A percentile compares a stretch with the other conserved stretches of the same genome.
Conservation (phyloP, 2,113 vertebrate species). For the Cyphomyrus discorhynchus region DNA sequence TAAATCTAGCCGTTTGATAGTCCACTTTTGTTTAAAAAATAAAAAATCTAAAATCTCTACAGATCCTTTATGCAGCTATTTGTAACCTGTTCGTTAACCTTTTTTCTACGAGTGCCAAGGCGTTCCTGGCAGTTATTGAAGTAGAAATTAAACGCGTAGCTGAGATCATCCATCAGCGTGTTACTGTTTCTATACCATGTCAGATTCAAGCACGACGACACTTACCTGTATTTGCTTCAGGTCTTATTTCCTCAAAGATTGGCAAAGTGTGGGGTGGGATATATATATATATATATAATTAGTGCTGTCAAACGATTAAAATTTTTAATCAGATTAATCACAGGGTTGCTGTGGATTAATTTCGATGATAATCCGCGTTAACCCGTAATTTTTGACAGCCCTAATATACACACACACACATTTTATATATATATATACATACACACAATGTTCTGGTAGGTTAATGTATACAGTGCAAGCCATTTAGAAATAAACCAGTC, state of each 20-base stretch:
- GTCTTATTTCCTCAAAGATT: not conserved
- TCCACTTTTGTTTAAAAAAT: slow-evolving; percentile 70
- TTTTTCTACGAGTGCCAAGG: slow-evolving; percentile 98
- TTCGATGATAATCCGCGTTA: too few species aligned
- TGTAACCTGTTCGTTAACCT: slow-evolving; percentile 99
- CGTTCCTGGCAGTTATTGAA: slow-evolving; percentile 74
- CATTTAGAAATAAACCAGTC: not conserved
- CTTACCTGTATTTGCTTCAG: not conserved
- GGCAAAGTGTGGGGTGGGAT: not conserved
- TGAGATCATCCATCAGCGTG: slow-evolving; percentile 39
- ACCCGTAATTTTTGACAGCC: too few species aligned
- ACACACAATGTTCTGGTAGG: not conserved
- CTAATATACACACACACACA: too few species aligned
- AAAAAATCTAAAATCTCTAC: slow-evolving; percentile 82
- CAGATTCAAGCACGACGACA: not conserved
- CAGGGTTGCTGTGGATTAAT: too few species aligned
- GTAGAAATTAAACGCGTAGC: slow-evolving; percentile 80
- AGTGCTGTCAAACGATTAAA: too few species aligned
- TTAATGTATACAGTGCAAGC: not conserved
- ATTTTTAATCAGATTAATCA: too few species aligned
- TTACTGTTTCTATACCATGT: not conserved
- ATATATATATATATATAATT: too few species aligned
- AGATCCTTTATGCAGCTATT: slow-evolving; percentile 95
- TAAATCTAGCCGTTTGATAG: slow-evolving; percentile 68
- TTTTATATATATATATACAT: not conserved